Evolutionary conservation across 2,888 invertebrate genomes (phyloP).

Genomic region (Xylophagus ater): DNA sequence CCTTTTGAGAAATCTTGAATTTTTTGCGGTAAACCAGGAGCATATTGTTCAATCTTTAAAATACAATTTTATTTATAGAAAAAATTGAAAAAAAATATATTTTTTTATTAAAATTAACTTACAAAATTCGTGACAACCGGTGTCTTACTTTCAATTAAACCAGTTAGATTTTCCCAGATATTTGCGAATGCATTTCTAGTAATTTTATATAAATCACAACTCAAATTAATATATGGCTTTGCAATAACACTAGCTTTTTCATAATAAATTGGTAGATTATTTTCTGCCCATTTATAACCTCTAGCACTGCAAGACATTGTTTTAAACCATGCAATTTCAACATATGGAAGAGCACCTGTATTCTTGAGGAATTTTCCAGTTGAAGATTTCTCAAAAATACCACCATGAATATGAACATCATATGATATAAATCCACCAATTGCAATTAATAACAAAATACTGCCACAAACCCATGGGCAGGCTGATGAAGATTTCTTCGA

Average conservation of each 20-base stretch:
- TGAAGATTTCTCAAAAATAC: constrained; percentile 57
- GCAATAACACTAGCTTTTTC: constrained; percentile 34
- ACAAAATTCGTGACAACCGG: constrained; percentile 45
- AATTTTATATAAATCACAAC: constrained; percentile 47
- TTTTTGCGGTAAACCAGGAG: constrained; percentile 57
- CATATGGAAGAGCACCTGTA: constrained; percentile 52
- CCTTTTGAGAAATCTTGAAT: constrained; percentile 45
- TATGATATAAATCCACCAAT: constrained; percentile 51
- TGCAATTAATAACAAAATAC: constrained; percentile 47
- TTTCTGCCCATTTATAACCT: constrained; percentile 55
- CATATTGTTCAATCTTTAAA: constrained; percentile 55
- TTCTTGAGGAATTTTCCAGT: constrained; percentile 54
- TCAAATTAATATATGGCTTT: constrained; percentile 51
- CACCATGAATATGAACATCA: constrained; percentile 51
- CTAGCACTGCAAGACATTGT: constrained; percentile 49
- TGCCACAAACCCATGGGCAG: constrained; percentile 57
- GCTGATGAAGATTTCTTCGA: constrained; percentile 32
- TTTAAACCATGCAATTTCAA: constrained; percentile 51
- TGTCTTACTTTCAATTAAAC: constrained; percentile 44
- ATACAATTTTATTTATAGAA: neutral
- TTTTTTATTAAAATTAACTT: constrained; percentile 28
- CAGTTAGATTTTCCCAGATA: constrained; percentile 41
- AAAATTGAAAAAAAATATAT: neutral
- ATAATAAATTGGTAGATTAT: constrained; percentile 56
- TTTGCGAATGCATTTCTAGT: constrained; percentile 42